Evolutionary conservation across 1,140 invertebrate species (phyloP), one percentile per base, ranked within the genome.

Genomic region (Acromyrmex heyeri): DNA sequence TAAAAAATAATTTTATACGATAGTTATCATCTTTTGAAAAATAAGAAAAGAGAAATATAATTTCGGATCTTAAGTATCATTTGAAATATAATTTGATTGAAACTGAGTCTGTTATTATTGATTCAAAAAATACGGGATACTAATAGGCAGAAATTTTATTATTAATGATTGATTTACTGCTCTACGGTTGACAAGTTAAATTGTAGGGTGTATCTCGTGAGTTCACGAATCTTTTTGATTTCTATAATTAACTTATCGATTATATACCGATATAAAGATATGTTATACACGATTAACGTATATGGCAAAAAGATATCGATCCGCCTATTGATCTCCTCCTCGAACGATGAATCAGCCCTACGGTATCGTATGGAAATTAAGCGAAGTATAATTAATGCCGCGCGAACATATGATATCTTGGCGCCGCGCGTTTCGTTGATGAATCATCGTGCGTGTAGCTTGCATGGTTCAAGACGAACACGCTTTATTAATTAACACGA

Each of bases 401-500:
- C 67, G 79, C 38, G 55, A n/a, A 59, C 55, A n/a, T 69, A 24
- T 34, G 65, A 34, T 82, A 48, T 83, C 44, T 61, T 27, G 14
- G 55, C 38, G 24, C 10, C 34, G 61, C 72, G 48, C 61, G 76
- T 62, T 88, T 88, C 61, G 38, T 14, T 65, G 65, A 78, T 88
- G 87, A 89, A 89, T 89, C 88, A 88, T 89, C 85, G 30, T 10
- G 44, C 70, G 6, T 64, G 44, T 14, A 61, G 34, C 72, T 73
- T 27, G 34, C 30, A 34, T 5, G 48, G n/a, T 50, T 34, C 67
- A 53, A 6, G 4, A 61, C 30, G 72, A n/a, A 64, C 70, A 77
- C 48, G 86, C 79, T 90, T 85, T 90, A 90, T 87, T 90, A 90
- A 90, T 90, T 90, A 90, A 87, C 76, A 57, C 65, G 85, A 90